Percentiles rank a stretch among this genome's conserved stretches.
These are phyloP conservation scores for Aplodontia rufa DNA, from an alignment of 2,113 vertebrate genomes.

Conservation along the genomic window DNA sequence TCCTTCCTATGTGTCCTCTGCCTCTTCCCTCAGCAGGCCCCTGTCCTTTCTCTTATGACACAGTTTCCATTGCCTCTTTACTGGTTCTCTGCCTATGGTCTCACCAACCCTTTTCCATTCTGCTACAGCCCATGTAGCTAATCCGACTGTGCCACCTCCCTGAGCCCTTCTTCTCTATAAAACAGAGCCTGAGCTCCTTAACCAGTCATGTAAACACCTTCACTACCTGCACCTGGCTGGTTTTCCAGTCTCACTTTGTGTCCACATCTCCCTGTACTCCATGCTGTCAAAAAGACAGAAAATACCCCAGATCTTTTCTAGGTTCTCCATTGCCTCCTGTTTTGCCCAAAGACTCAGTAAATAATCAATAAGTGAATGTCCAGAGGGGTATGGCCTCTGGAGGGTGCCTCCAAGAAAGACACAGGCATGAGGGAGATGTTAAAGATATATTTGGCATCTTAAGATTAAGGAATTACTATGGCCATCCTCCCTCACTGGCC, in stretches of 20 bases:
- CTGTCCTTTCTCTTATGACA: background rate
- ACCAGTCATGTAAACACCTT: background rate
- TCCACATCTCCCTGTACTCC: background rate
- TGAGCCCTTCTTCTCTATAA: background rate
- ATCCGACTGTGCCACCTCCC: background rate
- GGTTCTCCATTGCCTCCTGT: background rate
- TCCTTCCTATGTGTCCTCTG: background rate
- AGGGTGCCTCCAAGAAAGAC: background rate
- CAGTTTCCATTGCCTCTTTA: background rate
- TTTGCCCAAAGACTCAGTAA: background rate
- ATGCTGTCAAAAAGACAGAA: constrained; percentile 4
- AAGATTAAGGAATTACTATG: background rate
- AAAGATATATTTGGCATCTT: background rate
- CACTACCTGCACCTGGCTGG: background rate
- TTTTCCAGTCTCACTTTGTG: background rate
- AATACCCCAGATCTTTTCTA: background rate
- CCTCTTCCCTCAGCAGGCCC: background rate
- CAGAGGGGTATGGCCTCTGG: background rate
- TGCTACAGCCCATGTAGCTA: background rate
- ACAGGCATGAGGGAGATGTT: no score
- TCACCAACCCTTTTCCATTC: background rate
- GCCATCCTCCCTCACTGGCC: background rate
- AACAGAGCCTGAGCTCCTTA: background rate
- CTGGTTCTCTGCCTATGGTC: background rate
- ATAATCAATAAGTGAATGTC: background rate